phyloP scores from a whole-genome alignment of 2,888 invertebrate genomes.

The Acanthococcus lagerstroemiae region DNA sequence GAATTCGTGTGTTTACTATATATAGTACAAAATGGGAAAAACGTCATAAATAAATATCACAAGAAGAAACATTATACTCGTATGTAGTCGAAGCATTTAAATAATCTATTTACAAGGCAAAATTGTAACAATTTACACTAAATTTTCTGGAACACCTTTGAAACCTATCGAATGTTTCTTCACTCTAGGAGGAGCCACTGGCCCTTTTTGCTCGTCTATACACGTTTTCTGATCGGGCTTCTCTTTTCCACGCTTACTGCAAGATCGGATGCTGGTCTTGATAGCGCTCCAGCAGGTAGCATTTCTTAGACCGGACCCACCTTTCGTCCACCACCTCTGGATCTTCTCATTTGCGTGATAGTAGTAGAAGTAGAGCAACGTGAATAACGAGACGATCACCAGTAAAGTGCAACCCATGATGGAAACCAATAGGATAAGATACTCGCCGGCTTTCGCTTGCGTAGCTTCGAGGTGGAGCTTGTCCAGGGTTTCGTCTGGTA shows the following conservation, averaged over 20 bases:
- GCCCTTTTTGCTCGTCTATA: constrained; percentile 18
- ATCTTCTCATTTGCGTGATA: constrained; percentile 67
- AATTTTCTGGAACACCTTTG: constrained; percentile 34
- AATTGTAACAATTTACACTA: constrained; percentile 24
- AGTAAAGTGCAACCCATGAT: constrained; percentile 45
- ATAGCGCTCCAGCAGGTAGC: constrained; percentile 5
- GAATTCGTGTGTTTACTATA: background rate
- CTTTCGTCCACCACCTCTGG: constrained; percentile 37
- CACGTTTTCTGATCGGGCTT: constrained; percentile 8
- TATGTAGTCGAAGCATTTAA: background rate
- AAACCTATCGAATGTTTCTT: constrained; percentile 34
- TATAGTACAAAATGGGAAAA: constrained; percentile 5
- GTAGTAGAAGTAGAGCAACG: constrained; percentile 57
- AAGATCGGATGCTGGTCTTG: constrained; percentile 15
- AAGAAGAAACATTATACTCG: background rate
- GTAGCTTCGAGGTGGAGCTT: constrained; percentile 2
- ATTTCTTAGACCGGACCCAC: background rate
- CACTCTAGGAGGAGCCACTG: constrained; percentile 33
- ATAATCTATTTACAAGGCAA: background rate
- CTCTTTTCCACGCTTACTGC: constrained; percentile 11
- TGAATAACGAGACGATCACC: constrained; percentile 54
- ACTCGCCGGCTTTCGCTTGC: constrained; percentile 43
- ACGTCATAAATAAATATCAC: constrained; percentile 30
- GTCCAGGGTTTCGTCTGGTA: constrained; percentile 38
- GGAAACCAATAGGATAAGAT: constrained; percentile 43